Conservation (phyloP, 2,888 invertebrate genomes). For the Hirtodrosophila histrioides region DNA sequence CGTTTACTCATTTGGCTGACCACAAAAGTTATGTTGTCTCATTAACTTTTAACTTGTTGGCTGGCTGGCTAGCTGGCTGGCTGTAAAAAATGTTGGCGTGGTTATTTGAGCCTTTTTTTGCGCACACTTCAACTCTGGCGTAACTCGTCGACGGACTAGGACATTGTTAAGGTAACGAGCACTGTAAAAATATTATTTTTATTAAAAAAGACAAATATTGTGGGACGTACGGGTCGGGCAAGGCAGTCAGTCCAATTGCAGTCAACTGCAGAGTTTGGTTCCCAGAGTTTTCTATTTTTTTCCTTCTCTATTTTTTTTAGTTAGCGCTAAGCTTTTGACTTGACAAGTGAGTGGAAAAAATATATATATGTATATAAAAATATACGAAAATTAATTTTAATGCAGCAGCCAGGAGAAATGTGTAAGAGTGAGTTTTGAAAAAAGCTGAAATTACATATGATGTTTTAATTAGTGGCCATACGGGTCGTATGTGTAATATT, state of each 20-base stretch:
- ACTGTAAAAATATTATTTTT: slow-evolving; percentile 80
- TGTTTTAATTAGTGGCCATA: slow-evolving; percentile 76
- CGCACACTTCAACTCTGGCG: slow-evolving; percentile 62
- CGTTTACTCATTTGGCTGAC: slow-evolving; percentile 69
- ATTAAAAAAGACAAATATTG: slow-evolving; percentile 81
- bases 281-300: slow-evolving; percentile 2
- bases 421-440: slow-evolving; percentile 23
- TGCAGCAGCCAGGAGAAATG: slow-evolving; percentile 51
- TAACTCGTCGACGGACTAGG: slow-evolving; percentile 50
- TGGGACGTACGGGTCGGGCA: slow-evolving; percentile 31
- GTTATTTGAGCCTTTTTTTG: slow-evolving; percentile 71
- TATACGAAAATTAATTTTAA: slow-evolving; percentile 82
- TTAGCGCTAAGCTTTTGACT: slow-evolving; percentile 68
- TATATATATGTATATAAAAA: slow-evolving; percentile 75
- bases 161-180: slow-evolving; percentile 78
- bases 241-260: slow-evolving; percentile 38
- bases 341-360: slow-evolving; percentile 66
- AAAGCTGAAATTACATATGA: slow-evolving; percentile 81
- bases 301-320: slow-evolving; percentile 21
- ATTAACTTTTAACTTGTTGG: slow-evolving; percentile 78
- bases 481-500: slow-evolving; percentile 47
- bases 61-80: slow-evolving; percentile 37
- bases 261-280: slow-evolving; percentile 32
- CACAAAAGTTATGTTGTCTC: slow-evolving; percentile 80
- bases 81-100: slow-evolving; percentile 50